A percentile compares a stretch with the other conserved stretches of the same genome.
These are phyloP conservation scores for Nyleta sp. DNA, from an alignment of 2,888 invertebrate genomes.

Conservation along the genomic window DNA sequence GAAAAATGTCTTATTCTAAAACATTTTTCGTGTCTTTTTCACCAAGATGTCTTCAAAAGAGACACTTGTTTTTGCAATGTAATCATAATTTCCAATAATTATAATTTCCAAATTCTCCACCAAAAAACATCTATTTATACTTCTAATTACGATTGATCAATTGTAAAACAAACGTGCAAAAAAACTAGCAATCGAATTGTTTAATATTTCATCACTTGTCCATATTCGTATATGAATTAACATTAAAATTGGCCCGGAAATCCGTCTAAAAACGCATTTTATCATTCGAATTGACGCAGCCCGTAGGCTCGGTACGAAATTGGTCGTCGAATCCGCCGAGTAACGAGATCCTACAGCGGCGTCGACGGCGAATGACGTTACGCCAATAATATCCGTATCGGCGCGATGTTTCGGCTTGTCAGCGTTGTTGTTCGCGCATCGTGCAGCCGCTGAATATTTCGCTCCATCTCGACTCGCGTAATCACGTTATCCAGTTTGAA, in stretches of 20 bases:
- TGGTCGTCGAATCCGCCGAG: constrained; percentile 64
- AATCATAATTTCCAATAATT: too few species aligned
- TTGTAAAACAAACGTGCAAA: too few species aligned
- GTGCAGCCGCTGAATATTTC: constrained; percentile 17
- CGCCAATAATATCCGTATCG: constrained; percentile 68
- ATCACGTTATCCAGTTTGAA: constrained; percentile 34
- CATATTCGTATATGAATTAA: background rate
- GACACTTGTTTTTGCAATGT: too few species aligned
- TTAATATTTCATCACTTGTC: too few species aligned
- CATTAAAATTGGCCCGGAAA: background rate
- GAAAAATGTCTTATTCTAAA: too few species aligned
- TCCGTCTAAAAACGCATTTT: constrained; percentile 3
- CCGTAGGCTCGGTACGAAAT: constrained; percentile 62
- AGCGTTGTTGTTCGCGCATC: constrained; percentile 20
- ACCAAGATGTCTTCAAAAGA: too few species aligned
- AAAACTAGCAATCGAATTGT: too few species aligned
- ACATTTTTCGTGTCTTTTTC: too few species aligned
- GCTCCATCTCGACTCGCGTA: constrained; percentile 11
- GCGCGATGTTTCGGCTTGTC: constrained; percentile 11
- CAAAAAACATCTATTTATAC: too few species aligned
- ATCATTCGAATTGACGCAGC: constrained; percentile 20
- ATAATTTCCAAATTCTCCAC: too few species aligned
- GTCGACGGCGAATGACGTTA: constrained; percentile 68
- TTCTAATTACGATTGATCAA: too few species aligned
- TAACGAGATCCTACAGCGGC: constrained; percentile 69